Percentiles rank a stretch among this genome's conserved stretches.
Evolutionary conservation across 2,113 vertebrate genomes (phyloP).

Genomic region (Ammodytes marinus): DNA sequence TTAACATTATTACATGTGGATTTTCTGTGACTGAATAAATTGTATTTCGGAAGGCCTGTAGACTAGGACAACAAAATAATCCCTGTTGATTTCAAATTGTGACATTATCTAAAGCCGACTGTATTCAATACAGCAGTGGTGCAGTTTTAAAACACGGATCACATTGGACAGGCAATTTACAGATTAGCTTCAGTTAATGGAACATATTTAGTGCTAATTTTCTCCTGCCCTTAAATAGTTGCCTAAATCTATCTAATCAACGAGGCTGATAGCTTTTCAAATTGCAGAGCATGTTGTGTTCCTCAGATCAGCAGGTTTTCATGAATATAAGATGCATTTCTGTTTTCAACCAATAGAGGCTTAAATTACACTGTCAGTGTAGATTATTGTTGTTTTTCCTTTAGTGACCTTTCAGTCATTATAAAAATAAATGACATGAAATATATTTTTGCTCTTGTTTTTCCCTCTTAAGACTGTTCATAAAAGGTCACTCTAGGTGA

Average conservation of each 20-base stretch:
- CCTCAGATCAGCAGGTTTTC: constrained; percentile 38
- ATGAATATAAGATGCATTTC: constrained; percentile 26
- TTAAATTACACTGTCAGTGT: constrained; percentile 61
- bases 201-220: constrained; percentile 73
- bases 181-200: constrained; percentile 68
- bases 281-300: constrained; percentile 33
- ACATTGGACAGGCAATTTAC: constrained; percentile 66
- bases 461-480: constrained; percentile 37
- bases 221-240: constrained; percentile 62
- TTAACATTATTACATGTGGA: constrained; percentile 77
- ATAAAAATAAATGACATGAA: constrained; percentile 58
- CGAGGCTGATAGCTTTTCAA: constrained; percentile 52
- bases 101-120: constrained; percentile 46
- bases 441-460: constrained; percentile 47
- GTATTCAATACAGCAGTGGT: not conserved
- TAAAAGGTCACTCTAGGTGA: constrained; percentile 67
- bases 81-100: constrained; percentile 34
- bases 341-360: constrained; percentile 10
- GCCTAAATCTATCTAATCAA: constrained; percentile 64
- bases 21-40: constrained; percentile 66
- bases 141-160: constrained; percentile 43
- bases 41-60: constrained; percentile 32
- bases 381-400: constrained; percentile 45
- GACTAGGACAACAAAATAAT: constrained; percentile 33
- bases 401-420: constrained; percentile 66